A percentile compares a stretch with the other conserved stretches of the same genome.
Conservation (phyloP, 1,140 invertebrate species). For the Heterodera carotae region DNA sequence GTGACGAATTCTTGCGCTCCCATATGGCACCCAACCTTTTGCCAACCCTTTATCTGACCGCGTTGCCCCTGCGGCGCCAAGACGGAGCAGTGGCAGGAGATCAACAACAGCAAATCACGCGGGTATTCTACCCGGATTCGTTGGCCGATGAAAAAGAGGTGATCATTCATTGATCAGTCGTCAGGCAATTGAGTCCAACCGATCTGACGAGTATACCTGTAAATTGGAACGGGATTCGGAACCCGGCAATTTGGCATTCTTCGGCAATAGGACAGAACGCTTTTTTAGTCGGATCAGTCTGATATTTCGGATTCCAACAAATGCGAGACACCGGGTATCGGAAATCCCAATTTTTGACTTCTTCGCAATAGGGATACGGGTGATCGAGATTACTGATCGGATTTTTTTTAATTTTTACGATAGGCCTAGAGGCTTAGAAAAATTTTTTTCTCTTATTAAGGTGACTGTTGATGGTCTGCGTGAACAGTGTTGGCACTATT, state of each 20-base stretch:
- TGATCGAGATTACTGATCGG: too few relatives aligned
- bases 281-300: too few relatives aligned
- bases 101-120: slow-evolving; percentile 33
- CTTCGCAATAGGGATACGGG: too few relatives aligned
- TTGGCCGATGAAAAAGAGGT: slow-evolving; percentile 53
- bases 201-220: too few relatives aligned
- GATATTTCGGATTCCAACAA: too few relatives aligned
- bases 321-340: too few relatives aligned
- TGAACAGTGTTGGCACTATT: slow-evolving; percentile 51
- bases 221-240: too few relatives aligned
- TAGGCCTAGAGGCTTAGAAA: not conserved
- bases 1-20: slow-evolving; percentile 48
- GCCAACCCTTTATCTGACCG: slow-evolving; percentile 50
- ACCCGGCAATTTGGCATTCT: too few relatives aligned
- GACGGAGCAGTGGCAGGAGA: slow-evolving; percentile 22
- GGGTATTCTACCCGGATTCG: slow-evolving; percentile 54
- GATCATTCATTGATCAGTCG: not conserved
- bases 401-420: not conserved
- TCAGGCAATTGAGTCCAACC: not conserved
- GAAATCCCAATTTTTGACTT: too few relatives aligned
- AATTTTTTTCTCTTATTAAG: slow-evolving; percentile 16
- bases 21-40: slow-evolving; percentile 48
- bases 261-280: too few relatives aligned
- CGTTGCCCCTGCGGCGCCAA: slow-evolving; percentile 46
- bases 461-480: slow-evolving; percentile 40